These are phyloP conservation scores for Oscheius onirici DNA, from an alignment of 2,888 invertebrate species.

Conservation along the genomic window DNA sequence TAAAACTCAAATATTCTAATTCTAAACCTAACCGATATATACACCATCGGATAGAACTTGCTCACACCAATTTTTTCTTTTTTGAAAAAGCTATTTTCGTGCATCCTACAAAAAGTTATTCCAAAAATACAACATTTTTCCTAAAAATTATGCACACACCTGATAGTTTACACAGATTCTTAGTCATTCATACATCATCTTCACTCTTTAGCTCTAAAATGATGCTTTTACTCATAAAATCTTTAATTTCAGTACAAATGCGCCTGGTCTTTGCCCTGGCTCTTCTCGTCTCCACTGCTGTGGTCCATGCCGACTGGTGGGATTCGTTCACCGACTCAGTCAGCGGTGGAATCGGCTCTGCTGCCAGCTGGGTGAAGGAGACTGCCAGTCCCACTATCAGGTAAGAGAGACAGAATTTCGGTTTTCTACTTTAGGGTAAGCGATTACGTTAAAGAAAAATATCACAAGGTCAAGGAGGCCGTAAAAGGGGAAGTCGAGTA, in stretches of 20 bases:
- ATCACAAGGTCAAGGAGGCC: conserved; percentile 20
- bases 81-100: no score
- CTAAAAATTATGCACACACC: no score
- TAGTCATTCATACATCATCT: not conserved
- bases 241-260: not conserved
- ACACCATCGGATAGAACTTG: no score
- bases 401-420: conserved; percentile 13
- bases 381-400: conserved; percentile 53
- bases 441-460: conserved; percentile 20
- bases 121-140: no score
- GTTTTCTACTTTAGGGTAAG: not conserved
- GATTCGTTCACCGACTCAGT: conserved; percentile 50
- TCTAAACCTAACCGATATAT: no score
- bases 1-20: no score
- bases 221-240: not conserved
- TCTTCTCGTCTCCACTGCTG: conserved; percentile 24
- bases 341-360: conserved; percentile 39
- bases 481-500: conserved; percentile 13
- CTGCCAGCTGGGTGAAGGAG: conserved; percentile 57
- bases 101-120: no score
- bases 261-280: conserved; percentile 3
- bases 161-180: not conserved
- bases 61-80: no score
- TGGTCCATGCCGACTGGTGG: conserved; percentile 57
- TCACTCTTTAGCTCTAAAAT: not conserved